Evolutionary conservation across 2,113 vertebrate genomes (phyloP), one percentile per base, ranked within the genome.

Genomic region (Corythaeola cristata): DNA sequence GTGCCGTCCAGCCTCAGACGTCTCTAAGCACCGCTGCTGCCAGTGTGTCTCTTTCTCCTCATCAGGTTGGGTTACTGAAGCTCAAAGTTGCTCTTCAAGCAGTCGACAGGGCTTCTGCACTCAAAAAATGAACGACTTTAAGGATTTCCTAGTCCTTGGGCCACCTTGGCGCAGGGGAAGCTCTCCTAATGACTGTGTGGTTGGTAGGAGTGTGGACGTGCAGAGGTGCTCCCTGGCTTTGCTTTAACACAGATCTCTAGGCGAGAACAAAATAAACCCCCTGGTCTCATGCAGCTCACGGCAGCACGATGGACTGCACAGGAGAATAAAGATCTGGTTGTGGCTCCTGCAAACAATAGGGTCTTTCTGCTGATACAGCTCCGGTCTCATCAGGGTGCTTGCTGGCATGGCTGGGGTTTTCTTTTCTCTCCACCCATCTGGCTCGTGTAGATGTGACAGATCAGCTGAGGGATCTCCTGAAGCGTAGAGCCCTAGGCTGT

Each of bases 31-130:
- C 49, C 23, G n/a, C 78, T 26, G 66, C 82, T 33, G 41, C 53
- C 41, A 47, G n/a, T 0, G 7, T 9, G 71, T 3, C n/a, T 49
- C 47, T 72, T 59, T 22, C 8, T 49, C 18, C 30, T 8, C 4
- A 0, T 4, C 45, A 20, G 71, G 50, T 3, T 22, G 59, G 44
- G 59, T 15, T 62, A 1, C 33, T 9, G 1, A 5, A 59, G 6
- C 33, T 45, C 27, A 6, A 10, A 45, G 60, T 23, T 0, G 4
- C 28, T 66, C 35, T 11, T 56, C 26, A 19, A 66, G 67, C 0
- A 3, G 2, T 3, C 0, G 0, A 1, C 3, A 24, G 19, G 49
- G 45, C 55, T 49, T 15, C 53, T n/a, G 59, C 3, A 0, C 35
- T 45, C 6, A 1, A 37, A 6, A 8, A 20, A 2, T 2, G 12